Percentiles rank a stretch among this genome's conserved stretches.
These are phyloP conservation scores for Scaptomyza montana DNA, from an alignment of 1,140 invertebrate species.

Conservation along the genomic window DNA sequence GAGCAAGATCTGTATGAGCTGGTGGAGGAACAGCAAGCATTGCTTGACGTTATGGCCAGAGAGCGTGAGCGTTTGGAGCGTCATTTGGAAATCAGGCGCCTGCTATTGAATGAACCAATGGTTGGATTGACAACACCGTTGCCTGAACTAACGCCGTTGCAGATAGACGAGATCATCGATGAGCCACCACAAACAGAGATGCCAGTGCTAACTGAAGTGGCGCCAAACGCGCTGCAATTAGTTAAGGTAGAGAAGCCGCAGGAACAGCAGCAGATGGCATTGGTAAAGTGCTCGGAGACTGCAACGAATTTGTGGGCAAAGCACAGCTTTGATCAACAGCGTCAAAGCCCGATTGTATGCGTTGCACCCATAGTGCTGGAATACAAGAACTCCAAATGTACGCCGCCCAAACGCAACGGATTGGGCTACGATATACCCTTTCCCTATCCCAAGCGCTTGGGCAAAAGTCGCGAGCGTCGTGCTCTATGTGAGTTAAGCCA, in stretches of 20 bases:
- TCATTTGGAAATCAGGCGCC: constrained; percentile 3
- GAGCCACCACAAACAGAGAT: background rate
- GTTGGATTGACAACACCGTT: background rate
- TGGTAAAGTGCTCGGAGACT: background rate
- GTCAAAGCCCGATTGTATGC: background rate
- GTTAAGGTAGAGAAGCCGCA: background rate
- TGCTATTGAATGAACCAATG: background rate
- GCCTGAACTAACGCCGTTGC: background rate
- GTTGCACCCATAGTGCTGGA: background rate
- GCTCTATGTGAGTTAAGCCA: constrained; percentile 30
- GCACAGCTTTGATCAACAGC: background rate
- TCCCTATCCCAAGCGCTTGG: constrained; percentile 39
- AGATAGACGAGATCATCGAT: background rate
- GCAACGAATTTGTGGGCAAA: background rate
- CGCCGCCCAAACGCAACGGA: constrained; percentile 21
- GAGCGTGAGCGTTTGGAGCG: constrained; percentile 32
- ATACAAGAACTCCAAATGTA: constrained; percentile 18
- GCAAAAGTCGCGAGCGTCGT: constrained; percentile 20
- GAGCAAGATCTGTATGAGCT: constrained; percentile 37
- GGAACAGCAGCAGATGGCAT: background rate
- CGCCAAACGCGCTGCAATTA: background rate
- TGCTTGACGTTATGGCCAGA: constrained; percentile 18
- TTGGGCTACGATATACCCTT: constrained; percentile 56
- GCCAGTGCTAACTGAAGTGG: background rate
- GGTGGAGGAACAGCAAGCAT: constrained; percentile 44